Base-by-base conservation (phyloP, 2,797 vertebrate species). In the Chelonia mydas region DNA sequence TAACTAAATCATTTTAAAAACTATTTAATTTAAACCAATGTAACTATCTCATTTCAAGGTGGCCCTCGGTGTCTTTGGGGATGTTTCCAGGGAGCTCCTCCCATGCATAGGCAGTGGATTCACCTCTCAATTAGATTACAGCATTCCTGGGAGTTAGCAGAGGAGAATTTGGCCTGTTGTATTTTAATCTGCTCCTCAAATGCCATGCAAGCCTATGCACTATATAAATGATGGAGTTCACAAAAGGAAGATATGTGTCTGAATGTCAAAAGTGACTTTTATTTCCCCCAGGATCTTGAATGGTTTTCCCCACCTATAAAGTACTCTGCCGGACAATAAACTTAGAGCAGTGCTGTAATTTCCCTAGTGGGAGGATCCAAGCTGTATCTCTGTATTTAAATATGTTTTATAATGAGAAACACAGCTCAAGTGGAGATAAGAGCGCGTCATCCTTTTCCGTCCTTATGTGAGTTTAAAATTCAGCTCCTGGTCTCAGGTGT, bases 291-390 rank as follows among this genome's bases (percentile, higher is more conserved):
- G 19, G 50, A 90, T 87, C 78, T 83, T 91, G 51, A 74, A 79
- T 0, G 10, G 87, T 93, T 89, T 96, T 92, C 82, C 54, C 85
- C 82, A 94, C 72, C 19, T 94, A 23, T 83, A 84, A 96, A 91
- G 72, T 45, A 90, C 47, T 23, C 31, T 95, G 74, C 13, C 87
- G 65, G 65, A 93, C 59, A 95, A 97, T 95, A 90, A 92, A 28
- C 49, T 95, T 90, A 77, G 81, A 87, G 50, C n/a, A 94, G 16
- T 91, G 45, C 74, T 89, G 33, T 95, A 89, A 96, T 97, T 94
- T 95, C 94, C 94, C 94, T 87, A 95, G 94, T 19, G 88, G 84
- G n/a, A 90, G 95, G 95, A 92, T 95, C 93, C 51, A 88, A 92
- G 27, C 15, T 84, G 57, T 85, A 41, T n/a, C 54, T 92, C 57